Evolutionary conservation across 2,888 invertebrate genomes (phyloP), one percentile per base, ranked within the genome.

Genomic region (Nomada fucata): DNA sequence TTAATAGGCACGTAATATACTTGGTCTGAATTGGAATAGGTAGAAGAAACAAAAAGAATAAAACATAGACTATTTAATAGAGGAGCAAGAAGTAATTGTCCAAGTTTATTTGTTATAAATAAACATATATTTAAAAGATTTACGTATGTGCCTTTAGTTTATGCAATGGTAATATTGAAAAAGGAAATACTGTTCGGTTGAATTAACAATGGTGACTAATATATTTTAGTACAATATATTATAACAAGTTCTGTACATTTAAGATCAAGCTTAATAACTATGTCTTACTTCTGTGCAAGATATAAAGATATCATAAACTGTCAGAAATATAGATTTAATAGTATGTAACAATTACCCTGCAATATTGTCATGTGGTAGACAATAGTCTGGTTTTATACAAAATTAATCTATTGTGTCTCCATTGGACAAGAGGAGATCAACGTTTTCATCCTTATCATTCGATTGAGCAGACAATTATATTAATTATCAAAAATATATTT

Each of bases 1-100:
- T 36, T 7, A 36, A 60, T 92, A 96, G 96, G 96, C 96, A 79
- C 94, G 96, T 79, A 96, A 96, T 93, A 96, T 96, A 90, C 93
- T 96, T 74, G 96, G 96, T 65, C 88, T 96, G 74, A 95, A 95
- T 88, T 95, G 95, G 94, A 95, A 95, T 91, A 95, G 95, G 87
- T 95, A 94, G 90, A 55, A 42, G 18, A 67, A 59, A 44, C 42
- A 52, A 13, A 20, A 75, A 63, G 13, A 72, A 59, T 26, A 53
- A 73, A 36, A 20, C 44, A 20, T 74, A 72, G 68, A 79, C 26
- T 52, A 60, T 69, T 74, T 64, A 70, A 71, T 68, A 78, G 73
- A 61, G 9, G 53, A 57, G 42, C 18, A 75, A 53, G 20, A 65
- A 79, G 42, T 63, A 57, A 63, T 75, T 23, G 26, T 67, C 13